Evolutionary conservation across 1,140 invertebrate species (phyloP), one percentile per base, ranked within the genome.

Genomic region (Aradophagus sp.): DNA sequence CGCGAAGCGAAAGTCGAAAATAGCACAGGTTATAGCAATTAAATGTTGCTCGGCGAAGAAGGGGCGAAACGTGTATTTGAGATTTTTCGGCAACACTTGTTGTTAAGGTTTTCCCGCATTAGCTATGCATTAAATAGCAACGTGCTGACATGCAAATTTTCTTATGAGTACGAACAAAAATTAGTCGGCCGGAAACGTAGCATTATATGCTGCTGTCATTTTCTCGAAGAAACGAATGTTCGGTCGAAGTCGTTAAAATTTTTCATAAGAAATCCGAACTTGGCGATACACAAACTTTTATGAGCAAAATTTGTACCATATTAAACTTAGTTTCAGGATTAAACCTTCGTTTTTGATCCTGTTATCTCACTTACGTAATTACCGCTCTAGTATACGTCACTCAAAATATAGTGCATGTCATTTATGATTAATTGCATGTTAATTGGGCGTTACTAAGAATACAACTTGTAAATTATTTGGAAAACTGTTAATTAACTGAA

Each of bases 281-380:
- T n/a, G n/a, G n/a, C n/a, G n/a, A n/a, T n/a, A n/a, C n/a, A 19
- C n/a, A 32, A 39, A 67, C 15, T 67, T 59, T 59, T 38, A 4
- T 38, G 6, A 42, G 13, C 8, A 39, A 59, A 68, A 59, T 68
- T 41, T 53, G 63, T 59, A 47, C 34, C 7, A 32, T 31, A 59
- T 39, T 59, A 59, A 68, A 68, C 39, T 68, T 53, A 59, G 55
- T 59, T 68, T 53, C 41, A 14, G 34, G 27, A 59, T 68, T 45
- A 39, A 53, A 59, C 42, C 45, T 53, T 59, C 53, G 45, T 67
- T 68, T 68, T 68, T 68, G 45, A 68, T 68, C 47, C 55, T 59
- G 65, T 59, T 68, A 68, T 59, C 65, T 59, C 47, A 59, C 53
- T 68, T 59, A 68, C 39, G 47, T 68, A 68, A 68, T 68, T 68